A percentile compares a stretch with the other conserved stretches of the same genome.
Conservation (phyloP, 1,140 invertebrate genomes). For the Zaprionus kolodkinae region DNA sequence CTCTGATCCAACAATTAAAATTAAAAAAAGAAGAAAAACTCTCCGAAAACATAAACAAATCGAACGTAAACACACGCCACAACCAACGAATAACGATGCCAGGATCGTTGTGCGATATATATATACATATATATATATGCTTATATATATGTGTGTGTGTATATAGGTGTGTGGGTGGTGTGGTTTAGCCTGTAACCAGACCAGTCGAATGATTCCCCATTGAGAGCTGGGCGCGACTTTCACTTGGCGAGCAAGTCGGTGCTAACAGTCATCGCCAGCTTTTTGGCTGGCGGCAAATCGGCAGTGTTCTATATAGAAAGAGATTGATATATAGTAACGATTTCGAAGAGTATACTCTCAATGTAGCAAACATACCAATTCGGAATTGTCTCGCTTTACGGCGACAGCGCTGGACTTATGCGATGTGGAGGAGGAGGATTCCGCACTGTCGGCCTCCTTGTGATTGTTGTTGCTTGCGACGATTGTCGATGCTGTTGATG, state of each 20-base stretch:
- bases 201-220: conserved; percentile 19
- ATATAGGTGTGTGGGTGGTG: conserved; percentile 3
- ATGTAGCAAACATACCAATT: conserved; percentile 30
- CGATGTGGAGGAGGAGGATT: conserved; percentile 9
- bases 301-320: conserved; percentile 31
- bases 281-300: conserved; percentile 64
- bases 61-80: conserved; percentile 30
- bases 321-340: not conserved
- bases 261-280: conserved; percentile 50
- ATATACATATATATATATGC: conserved; percentile 20
- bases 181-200: conserved; percentile 19
- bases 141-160: conserved; percentile 21
- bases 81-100: conserved; percentile 30
- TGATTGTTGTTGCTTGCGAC: conserved; percentile 32
- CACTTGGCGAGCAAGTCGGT: conserved; percentile 52
- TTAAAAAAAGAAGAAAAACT: conserved; percentile 2
- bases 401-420: conserved; percentile 26
- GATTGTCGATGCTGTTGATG: conserved; percentile 28
- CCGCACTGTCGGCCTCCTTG: conserved; percentile 47
- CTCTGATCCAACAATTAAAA: not conserved
- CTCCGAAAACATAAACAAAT: conserved; percentile 5
- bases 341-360: not conserved
- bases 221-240: conserved; percentile 1
- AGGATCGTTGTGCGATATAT: conserved; percentile 18
- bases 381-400: conserved; percentile 55